phyloP scores from a whole-genome alignment of 1,140 invertebrate species.

The Drosophila simulans region DNA sequence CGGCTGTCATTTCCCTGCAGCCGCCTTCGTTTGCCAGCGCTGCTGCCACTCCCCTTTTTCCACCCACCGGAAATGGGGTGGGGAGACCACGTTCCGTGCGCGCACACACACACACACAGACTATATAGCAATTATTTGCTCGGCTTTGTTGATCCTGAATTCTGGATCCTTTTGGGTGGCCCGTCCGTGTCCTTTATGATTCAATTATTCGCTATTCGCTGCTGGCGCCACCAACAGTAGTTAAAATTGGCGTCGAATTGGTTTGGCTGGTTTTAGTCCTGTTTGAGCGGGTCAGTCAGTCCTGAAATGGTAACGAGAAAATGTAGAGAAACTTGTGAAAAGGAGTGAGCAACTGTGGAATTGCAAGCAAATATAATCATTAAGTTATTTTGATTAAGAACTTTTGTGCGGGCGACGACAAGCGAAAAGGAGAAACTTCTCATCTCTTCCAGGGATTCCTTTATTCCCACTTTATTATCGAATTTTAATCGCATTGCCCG shows the following conservation, averaged over 20 bases:
- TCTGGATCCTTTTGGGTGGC: slow-evolving; percentile 12
- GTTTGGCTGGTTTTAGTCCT: slow-evolving; percentile 22
- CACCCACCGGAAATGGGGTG: slow-evolving; percentile 12
- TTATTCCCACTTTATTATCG: slow-evolving; percentile 24
- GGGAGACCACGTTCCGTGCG: slow-evolving; percentile 11
- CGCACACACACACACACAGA: background rate
- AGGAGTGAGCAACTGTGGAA: slow-evolving; percentile 50
- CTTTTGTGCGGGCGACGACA: slow-evolving; percentile 54
- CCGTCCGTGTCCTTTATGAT: slow-evolving; percentile 66
- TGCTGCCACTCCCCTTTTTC: slow-evolving; percentile 8
- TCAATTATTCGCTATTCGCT: slow-evolving; percentile 75
- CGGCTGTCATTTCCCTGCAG: slow-evolving; percentile 75
- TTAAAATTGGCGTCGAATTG: slow-evolving; percentile 64
- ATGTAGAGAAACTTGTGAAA: slow-evolving; percentile 20
- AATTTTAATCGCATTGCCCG: slow-evolving; percentile 38
- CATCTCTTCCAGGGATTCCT: slow-evolving; percentile 18
- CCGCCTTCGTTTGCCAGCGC: slow-evolving; percentile 21
- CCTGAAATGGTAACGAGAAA: slow-evolving; percentile 29
- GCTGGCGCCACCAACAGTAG: slow-evolving; percentile 67
- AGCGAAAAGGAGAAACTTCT: slow-evolving; percentile 35
- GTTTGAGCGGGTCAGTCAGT: slow-evolving; percentile 9
- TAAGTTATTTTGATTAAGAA: slow-evolving; percentile 83
- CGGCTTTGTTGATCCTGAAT: slow-evolving; percentile 71
- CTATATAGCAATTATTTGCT: slow-evolving; percentile 74
- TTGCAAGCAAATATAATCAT: slow-evolving; percentile 76